Evolutionary conservation across 1,140 invertebrate species (phyloP).

Genomic region (Diabrotica undecimpunctata): DNA sequence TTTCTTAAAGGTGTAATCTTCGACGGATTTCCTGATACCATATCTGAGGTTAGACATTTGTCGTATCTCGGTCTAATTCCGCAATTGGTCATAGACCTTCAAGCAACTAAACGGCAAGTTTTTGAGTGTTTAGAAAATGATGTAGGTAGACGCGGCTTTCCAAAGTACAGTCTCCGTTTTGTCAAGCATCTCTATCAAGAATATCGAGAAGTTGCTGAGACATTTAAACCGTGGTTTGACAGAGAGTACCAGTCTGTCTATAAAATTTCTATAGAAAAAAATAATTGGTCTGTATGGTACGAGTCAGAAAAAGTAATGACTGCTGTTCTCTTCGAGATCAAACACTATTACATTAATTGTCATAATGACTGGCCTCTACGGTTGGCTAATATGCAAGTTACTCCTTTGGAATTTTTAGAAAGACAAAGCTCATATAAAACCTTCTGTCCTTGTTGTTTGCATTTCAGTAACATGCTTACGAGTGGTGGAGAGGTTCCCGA

Average conservation of each 20-base stretch:
- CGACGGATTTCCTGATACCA: conserved; percentile 55
- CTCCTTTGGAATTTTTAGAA: conserved; percentile 51
- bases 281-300: conserved; percentile 52
- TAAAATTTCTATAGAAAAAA: conserved; percentile 41
- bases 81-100: conserved; percentile 53
- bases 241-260: conserved; percentile 52
- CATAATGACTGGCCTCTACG: conserved; percentile 38
- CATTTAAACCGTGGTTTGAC: conserved; percentile 50
- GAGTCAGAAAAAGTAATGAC: conserved; percentile 44
- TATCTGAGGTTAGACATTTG: conserved; percentile 50
- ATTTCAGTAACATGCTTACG: conserved; percentile 43
- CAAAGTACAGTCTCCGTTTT: conserved; percentile 47
- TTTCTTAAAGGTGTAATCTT: conserved; percentile 47
- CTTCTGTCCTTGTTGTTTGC: conserved; percentile 55
- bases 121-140: conserved; percentile 46
- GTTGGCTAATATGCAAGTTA: conserved; percentile 43
- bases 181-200: conserved; percentile 47
- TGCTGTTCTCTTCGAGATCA: conserved; percentile 36
- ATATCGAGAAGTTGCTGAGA: conserved; percentile 44
- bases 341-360: conserved; percentile 34
- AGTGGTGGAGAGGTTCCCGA: conserved; percentile 48
- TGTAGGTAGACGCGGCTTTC: conserved; percentile 29
- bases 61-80: conserved; percentile 51
- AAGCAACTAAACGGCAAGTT: conserved; percentile 41
- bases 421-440: conserved; percentile 51